These are phyloP conservation scores for Dendrocincla tyrannina DNA, from an alignment of 2,797 vertebrate species.

Conservation along the genomic window DNA sequence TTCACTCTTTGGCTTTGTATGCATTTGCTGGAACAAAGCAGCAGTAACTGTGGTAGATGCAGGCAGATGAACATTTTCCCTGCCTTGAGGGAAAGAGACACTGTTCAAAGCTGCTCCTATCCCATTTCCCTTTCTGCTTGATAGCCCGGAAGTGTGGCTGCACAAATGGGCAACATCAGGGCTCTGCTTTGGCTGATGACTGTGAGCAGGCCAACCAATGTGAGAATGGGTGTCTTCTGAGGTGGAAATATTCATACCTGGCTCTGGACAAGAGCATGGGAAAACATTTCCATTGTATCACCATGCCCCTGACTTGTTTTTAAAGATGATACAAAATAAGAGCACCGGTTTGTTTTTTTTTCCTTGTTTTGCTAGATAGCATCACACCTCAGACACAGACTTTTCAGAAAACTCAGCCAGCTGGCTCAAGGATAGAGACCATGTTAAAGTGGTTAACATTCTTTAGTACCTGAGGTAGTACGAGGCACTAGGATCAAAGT, in stretches of 20 bases:
- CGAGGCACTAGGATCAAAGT: neutral
- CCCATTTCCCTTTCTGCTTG: neutral
- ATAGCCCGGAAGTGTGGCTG: neutral
- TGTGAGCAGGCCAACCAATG: neutral
- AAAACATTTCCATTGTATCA: neutral
- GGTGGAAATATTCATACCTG: neutral
- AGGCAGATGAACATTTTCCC: neutral
- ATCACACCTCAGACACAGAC: rapidly evolving
- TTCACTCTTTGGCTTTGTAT: neutral
- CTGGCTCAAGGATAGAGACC: neutral
- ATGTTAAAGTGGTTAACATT: rapidly evolving
- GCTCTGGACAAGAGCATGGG: neutral
- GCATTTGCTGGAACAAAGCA: neutral
- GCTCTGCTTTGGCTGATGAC: neutral
- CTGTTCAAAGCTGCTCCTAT: neutral
- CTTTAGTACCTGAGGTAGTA: neutral
- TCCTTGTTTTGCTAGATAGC: neutral
- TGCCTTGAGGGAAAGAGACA: neutral
- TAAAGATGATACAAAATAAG: neutral
- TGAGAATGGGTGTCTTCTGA: neutral
- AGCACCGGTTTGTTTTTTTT: neutral
- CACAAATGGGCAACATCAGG: rapidly evolving
- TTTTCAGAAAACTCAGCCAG: neutral
- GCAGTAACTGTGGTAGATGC: neutral
- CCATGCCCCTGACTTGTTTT: neutral